A percentile compares a stretch with the other conserved stretches of the same genome.
Conservation (phyloP, 30 jellyfish, hydroid and myxozoan genomes). For the Pseudorhiza aurosa region DNA sequence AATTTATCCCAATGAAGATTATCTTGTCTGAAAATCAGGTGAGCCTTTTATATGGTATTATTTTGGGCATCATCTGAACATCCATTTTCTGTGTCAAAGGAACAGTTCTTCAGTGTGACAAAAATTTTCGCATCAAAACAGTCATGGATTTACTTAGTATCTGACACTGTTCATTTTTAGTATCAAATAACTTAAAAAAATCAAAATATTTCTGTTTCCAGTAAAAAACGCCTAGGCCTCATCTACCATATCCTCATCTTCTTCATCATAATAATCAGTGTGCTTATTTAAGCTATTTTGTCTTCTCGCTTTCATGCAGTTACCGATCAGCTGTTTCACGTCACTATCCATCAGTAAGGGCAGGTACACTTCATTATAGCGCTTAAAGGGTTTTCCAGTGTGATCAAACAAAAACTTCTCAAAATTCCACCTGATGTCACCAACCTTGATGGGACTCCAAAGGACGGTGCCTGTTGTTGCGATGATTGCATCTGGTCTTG, state of each 20-base stretch:
- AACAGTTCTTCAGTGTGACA: too few relatives aligned
- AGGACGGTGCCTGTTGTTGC: constrained; percentile 48
- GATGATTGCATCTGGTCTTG: constrained; percentile 73
- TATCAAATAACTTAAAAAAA: too few relatives aligned
- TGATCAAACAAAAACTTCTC: constrained; percentile 91
- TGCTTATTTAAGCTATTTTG: background rate
- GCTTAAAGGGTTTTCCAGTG: constrained; percentile 69
- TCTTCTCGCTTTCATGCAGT: constrained; percentile 32
- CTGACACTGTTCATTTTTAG: too few relatives aligned
- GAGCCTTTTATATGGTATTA: too few relatives aligned
- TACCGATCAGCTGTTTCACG: constrained; percentile 35
- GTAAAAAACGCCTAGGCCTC: background rate
- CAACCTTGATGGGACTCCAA: constrained; percentile 87
- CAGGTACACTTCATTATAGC: constrained; percentile 65
- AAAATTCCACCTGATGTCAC: constrained; percentile 93
- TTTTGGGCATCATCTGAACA: too few relatives aligned
- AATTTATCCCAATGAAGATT: too few relatives aligned
- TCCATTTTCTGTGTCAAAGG: background rate
- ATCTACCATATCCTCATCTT: background rate
- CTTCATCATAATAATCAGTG: background rate
- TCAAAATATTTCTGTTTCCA: background rate
- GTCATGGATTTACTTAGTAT: too few relatives aligned
- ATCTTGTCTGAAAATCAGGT: too few relatives aligned
- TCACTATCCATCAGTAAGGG: constrained; percentile 80
- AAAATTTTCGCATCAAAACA: too few relatives aligned